A percentile compares a stretch with the other conserved stretches of the same genome.
Conservation (phyloP, 1,140 invertebrate genomes). For the Antheraea pernyi region DNA sequence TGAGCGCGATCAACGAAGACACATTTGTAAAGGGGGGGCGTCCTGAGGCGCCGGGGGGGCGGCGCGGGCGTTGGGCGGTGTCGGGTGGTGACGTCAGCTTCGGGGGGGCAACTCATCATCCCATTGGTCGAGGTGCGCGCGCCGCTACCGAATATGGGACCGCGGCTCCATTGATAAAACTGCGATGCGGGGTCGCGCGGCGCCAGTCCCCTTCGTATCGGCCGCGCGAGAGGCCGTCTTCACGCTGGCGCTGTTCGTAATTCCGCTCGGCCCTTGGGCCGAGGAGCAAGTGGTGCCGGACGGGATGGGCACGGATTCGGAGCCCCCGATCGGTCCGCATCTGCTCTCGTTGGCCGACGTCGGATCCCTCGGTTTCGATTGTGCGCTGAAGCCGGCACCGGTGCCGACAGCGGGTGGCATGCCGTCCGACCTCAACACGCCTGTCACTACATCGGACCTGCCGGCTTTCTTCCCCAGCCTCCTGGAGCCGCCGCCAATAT, state of each 20-base stretch:
- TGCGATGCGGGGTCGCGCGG: constrained; percentile 72
- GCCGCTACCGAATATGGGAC: constrained; percentile 79
- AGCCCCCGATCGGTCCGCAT: constrained; percentile 65
- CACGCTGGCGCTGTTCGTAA: constrained; percentile 76
- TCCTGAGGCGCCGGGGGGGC: constrained; percentile 45
- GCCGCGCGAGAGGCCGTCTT: constrained; percentile 64
- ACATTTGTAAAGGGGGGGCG: constrained; percentile 19
- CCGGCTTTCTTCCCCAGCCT: constrained; percentile 78
- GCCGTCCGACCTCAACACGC: constrained; percentile 71
- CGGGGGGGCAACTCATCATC: constrained; percentile 47
- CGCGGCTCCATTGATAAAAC: constrained; percentile 78
- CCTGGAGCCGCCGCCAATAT: constrained; percentile 91
- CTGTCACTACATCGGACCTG: constrained; percentile 67
- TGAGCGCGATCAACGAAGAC: too few relatives aligned
- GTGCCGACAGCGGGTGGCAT: constrained; percentile 83
- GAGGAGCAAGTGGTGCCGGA: constrained; percentile 79
- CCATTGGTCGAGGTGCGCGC: constrained; percentile 71
- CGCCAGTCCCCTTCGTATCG: constrained; percentile 74
- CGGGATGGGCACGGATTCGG: constrained; percentile 69
- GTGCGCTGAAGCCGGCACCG: constrained; percentile 84
- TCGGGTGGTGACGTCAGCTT: constrained; percentile 69
- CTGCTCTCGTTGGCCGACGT: constrained; percentile 71
- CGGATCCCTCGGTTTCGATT: constrained; percentile 66
- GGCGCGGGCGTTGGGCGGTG: constrained; percentile 66
- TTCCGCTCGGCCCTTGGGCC: constrained; percentile 75